phyloP scores from a whole-genome alignment of 2,113 vertebrate species.

The human region GRCh38 chr1:19196501-19197000 shows the following conservation, averaged over 20 bases:
- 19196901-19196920: neutral
- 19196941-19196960: neutral
- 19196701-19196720: neutral
- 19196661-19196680: neutral
- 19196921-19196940: neutral
- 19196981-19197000: neutral
- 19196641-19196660: neutral
- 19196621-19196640: neutral
- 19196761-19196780: neutral
- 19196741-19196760: neutral
- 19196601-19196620: neutral
- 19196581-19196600: neutral
- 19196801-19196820: neutral
- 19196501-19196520: neutral
- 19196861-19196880: neutral
- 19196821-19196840: neutral
- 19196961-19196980: neutral
- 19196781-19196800: neutral
- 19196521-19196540: neutral
- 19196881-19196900: neutral
- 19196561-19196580: neutral
- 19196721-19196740: neutral
- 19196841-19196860: neutral
- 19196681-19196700: neutral
- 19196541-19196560: neutral